Evolutionary conservation across 2,888 invertebrate species (phyloP), one percentile per base, ranked within the genome.

Genomic region (Lamellibrachia satsuma): DNA sequence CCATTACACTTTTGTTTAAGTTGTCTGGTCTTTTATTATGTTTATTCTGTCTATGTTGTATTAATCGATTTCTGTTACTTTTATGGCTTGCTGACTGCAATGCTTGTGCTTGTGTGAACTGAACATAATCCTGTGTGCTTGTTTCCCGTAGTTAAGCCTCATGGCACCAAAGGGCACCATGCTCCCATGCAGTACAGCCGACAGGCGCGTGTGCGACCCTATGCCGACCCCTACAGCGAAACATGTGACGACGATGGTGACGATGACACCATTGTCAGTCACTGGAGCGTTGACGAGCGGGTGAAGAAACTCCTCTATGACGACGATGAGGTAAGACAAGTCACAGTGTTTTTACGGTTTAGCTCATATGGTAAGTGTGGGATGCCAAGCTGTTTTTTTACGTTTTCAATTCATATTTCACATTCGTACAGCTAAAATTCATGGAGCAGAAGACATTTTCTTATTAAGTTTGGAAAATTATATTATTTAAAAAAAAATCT

Each of bases 211-310:
- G 55, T 22, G 52, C 93, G 95, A 7, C 96, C 96, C 7, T 96
- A 96, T 92, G 94, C 94, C 90, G 95, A 95, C 93, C 96, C 96
- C 0, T 96, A 95, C 94, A 75, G 75, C 22, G 75, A 75, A 22
- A 4, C n/a, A 22, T 11, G 75, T 75, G 75, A 75, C 22, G 94
- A 94, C 52, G 93, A 93, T 51, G 92, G 92, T 55, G 94, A 94
- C 90, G 91, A 92, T 7, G 94, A 94, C 15, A 95, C 95, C 4
- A 94, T 95, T 11, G 93, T 95, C 91, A 96, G 96, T 94, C 95
- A 95, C 92, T 96, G 95, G 96, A 95, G 94, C 7, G 94, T 96
- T 93, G 95, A 95, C 92, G 95, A 95, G 91, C 94, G 95, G 92
- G 95, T 96, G 52, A 94, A 94, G 60, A 94, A 94, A 75, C 93